These are phyloP conservation scores for Xerus rutilus DNA, from an alignment of 2,797 vertebrate genomes.

Conservation along the genomic window DNA sequence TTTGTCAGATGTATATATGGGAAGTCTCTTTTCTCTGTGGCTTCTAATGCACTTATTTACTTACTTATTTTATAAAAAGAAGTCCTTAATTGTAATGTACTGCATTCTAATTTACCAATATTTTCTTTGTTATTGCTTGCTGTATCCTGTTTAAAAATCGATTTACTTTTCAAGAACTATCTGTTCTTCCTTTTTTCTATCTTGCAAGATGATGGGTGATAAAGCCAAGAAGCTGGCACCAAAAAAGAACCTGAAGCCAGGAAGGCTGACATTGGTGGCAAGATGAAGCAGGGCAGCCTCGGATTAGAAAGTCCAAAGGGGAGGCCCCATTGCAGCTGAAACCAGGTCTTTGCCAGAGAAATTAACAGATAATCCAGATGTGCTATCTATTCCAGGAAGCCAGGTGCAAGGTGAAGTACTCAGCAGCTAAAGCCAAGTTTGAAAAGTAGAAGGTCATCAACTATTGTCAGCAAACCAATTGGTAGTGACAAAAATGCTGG, in stretches of 20 bases:
- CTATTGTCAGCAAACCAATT: background rate
- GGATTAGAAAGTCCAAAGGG: background rate
- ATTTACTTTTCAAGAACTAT: background rate
- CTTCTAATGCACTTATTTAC: background rate
- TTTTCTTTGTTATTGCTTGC: background rate
- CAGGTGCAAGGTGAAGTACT: background rate
- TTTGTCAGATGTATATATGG: background rate
- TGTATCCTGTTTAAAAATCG: background rate
- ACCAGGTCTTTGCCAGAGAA: background rate
- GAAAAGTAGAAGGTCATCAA: background rate
- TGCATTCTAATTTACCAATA: background rate
- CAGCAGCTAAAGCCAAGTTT: background rate
- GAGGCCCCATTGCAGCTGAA: background rate
- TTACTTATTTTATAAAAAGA: background rate
- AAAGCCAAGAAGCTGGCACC: background rate
- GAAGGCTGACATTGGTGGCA: background rate
- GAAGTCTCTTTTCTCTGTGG: background rate
- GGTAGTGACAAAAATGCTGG: background rate
- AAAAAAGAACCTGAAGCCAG: background rate
- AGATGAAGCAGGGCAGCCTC: background rate
- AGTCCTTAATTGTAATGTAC: background rate
- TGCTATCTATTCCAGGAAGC: background rate
- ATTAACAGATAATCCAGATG: background rate
- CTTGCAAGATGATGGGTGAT: background rate
- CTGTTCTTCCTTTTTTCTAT: background rate